A percentile compares a stretch with the other conserved stretches of the same genome.
Evolutionary conservation across 2,113 vertebrate species (phyloP).

Genomic region (Aythya baeri): DNA sequence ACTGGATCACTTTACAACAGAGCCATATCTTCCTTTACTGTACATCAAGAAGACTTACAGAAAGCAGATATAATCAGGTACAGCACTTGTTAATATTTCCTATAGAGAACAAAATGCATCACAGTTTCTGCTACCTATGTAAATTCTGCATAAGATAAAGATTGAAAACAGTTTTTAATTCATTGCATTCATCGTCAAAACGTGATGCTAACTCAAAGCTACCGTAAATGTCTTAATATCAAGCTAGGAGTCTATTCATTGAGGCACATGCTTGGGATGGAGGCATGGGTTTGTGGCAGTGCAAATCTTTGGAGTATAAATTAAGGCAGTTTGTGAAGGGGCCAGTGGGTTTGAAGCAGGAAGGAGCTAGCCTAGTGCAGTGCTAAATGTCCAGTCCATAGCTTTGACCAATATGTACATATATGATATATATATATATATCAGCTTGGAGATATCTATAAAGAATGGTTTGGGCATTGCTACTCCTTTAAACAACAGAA

Average conservation of each 20-base stretch:
- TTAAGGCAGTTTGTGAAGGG: neutral
- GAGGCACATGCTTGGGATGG: neutral
- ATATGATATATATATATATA: too few species aligned
- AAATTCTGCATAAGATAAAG: neutral
- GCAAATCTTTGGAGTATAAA: neutral
- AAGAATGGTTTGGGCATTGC: neutral
- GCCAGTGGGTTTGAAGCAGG: neutral
- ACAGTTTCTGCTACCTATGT: neutral
- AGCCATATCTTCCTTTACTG: neutral
- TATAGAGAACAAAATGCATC: neutral
- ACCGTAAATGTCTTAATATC: neutral
- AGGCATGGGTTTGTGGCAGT: neutral
- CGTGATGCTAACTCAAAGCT: neutral
- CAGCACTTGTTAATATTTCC: neutral
- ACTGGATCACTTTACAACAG: slow-evolving; percentile 37
- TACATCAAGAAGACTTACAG: neutral
- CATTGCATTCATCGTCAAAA: neutral
- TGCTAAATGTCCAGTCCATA: neutral
- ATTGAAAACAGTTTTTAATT: neutral
- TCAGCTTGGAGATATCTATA: neutral
- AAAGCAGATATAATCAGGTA: slow-evolving; percentile 17
- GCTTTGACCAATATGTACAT: neutral
- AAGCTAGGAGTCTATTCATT: accelerated
- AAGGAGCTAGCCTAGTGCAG: neutral
- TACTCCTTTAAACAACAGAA: neutral